A percentile compares a stretch with the other conserved stretches of the same genome.
phyloP scores from a whole-genome alignment of 1,140 invertebrate genomes.

The Leptestheria dahalacensis region DNA sequence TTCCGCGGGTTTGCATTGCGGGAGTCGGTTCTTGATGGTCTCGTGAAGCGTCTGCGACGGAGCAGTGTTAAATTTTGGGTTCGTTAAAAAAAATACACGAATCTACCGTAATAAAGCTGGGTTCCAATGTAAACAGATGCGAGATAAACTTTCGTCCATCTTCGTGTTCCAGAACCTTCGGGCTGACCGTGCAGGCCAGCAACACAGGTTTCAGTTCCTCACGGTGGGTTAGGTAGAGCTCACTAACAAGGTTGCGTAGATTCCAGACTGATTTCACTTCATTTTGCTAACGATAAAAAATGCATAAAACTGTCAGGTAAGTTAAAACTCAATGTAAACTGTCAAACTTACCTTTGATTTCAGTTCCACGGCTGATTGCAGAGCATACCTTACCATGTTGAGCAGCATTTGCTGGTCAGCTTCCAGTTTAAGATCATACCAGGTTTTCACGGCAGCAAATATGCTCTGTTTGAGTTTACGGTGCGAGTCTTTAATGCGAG shows the following conservation, averaged over 20 bases:
- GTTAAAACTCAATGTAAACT: background rate
- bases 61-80: no score
- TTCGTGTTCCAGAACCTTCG: background rate
- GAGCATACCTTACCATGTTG: background rate
- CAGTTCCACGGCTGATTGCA: background rate
- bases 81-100: background rate
- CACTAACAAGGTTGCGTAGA: background rate
- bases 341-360: background rate
- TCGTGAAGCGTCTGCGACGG: background rate
- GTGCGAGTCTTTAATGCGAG: background rate
- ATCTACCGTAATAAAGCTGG: background rate
- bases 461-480: background rate
- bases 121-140: background rate
- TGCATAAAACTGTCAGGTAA: background rate
- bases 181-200: background rate
- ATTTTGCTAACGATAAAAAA: background rate
- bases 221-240: background rate
- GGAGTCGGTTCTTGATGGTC: background rate
- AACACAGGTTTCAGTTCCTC: background rate
- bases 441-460: background rate
- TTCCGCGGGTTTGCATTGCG: background rate
- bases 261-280: background rate
- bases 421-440: background rate
- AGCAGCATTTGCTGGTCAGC: background rate
- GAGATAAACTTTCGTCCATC: background rate